Percentiles rank a stretch among this genome's conserved stretches.
phyloP scores from a whole-genome alignment of 2,113 vertebrate genomes.

The Ophiodon elongatus region DNA sequence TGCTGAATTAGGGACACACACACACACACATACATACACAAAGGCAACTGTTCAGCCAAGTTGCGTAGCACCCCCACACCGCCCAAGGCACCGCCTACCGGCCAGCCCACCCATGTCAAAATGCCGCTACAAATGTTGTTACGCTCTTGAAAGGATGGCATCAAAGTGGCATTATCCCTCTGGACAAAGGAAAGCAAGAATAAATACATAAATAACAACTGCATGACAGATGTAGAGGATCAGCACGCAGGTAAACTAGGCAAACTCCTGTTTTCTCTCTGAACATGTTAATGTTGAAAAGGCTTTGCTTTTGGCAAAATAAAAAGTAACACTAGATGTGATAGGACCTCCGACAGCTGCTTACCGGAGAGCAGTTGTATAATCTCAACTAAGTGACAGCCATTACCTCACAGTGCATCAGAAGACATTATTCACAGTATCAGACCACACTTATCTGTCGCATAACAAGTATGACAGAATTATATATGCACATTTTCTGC shows the following conservation, averaged over 20 bases:
- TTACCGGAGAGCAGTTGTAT: slow-evolving; percentile 17
- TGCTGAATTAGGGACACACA: slow-evolving; percentile 62
- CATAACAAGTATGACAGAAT: neutral
- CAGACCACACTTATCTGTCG: slow-evolving; percentile 11
- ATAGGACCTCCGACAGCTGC: slow-evolving; percentile 10
- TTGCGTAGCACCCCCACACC: slow-evolving; percentile 42
- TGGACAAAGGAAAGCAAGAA: slow-evolving; percentile 53
- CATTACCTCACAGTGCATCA: slow-evolving; percentile 26
- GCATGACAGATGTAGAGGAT: slow-evolving; percentile 45
- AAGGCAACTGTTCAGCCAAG: slow-evolving; percentile 51
- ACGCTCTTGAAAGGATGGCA: slow-evolving; percentile 64
- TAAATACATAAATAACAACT: slow-evolving; percentile 39
- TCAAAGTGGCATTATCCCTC: slow-evolving; percentile 66
- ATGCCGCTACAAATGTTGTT: slow-evolving; percentile 62
- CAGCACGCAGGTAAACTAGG: slow-evolving; percentile 26
- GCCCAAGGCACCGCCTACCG: slow-evolving; percentile 47
- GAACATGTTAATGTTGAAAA: slow-evolving; percentile 27
- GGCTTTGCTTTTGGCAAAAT: slow-evolving; percentile 31
- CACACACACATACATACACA: slow-evolving; percentile 26
- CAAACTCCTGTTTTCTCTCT: slow-evolving; percentile 31
- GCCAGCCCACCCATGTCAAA: slow-evolving; percentile 63
- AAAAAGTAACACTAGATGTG: slow-evolving; percentile 12
- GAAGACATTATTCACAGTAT: slow-evolving; percentile 22
- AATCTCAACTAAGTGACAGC: slow-evolving; percentile 13
- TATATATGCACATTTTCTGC: neutral